Percentiles rank a stretch among this genome's conserved stretches.
Conservation (phyloP, 2,113 vertebrate genomes). For the Cochlearius cochlearius region DNA sequence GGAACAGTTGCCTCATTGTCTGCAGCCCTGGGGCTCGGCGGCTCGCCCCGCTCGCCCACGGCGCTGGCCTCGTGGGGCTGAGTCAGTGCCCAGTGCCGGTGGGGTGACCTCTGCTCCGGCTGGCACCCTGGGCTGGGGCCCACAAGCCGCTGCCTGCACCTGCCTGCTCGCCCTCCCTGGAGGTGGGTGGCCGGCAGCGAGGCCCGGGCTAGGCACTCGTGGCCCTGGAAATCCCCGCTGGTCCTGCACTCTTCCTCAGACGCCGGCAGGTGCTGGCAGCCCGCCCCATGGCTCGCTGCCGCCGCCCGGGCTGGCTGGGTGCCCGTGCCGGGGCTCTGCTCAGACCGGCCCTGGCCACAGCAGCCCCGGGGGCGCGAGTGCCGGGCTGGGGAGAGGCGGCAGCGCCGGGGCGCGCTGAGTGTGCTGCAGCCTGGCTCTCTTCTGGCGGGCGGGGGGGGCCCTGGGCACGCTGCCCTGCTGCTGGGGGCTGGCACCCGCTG, state of each 20-base stretch:
- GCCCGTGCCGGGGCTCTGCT: not conserved
- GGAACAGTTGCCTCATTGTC: conserved; percentile 51
- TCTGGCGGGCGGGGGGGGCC: not conserved
- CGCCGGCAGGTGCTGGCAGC: not conserved
- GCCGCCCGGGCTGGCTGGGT: not conserved
- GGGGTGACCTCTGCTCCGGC: conserved; percentile 4
- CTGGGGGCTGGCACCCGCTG: not conserved
- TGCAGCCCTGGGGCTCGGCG: not conserved
- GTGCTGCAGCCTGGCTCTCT: not conserved
- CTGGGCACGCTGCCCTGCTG: not conserved
- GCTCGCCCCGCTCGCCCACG: not conserved
- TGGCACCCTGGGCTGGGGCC: not conserved
- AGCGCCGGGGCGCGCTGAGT: not conserved
- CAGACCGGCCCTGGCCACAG: fast-evolving
- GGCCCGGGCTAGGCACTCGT: not conserved
- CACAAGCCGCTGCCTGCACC: not conserved
- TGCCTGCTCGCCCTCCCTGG: not conserved
- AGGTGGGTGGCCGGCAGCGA: not conserved
- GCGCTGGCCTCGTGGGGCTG: conserved; percentile 39
- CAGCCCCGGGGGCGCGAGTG: not conserved
- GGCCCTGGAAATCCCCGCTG: not conserved
- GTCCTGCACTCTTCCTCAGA: not conserved
- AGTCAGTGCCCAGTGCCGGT: conserved; percentile 22
- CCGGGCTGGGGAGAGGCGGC: not conserved
- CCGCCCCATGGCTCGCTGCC: fast-evolving